phyloP scores from a whole-genome alignment of 2,797 vertebrate species.

The Manis javanica region DNA sequence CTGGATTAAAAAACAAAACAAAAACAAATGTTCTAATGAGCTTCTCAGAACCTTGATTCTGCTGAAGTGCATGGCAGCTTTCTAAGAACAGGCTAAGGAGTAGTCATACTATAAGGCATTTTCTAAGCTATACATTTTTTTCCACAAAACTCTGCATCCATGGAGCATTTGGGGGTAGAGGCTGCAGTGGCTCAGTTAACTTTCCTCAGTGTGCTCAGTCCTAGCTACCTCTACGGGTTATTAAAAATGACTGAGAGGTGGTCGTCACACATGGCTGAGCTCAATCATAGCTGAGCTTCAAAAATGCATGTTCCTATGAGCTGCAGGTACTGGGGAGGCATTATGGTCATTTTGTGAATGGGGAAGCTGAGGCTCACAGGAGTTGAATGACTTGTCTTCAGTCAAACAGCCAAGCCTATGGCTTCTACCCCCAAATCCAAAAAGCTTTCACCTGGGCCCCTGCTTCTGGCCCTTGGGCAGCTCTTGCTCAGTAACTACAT shows the following conservation, averaged over 20 bases:
- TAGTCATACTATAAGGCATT: neutral
- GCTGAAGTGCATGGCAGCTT: neutral
- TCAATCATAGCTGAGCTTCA: neutral
- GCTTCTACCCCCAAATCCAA: neutral
- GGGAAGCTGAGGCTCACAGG: neutral
- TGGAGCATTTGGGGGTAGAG: neutral
- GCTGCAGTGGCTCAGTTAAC: neutral
- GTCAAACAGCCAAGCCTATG: neutral
- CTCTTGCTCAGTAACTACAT: neutral
- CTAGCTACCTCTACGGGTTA: neutral
- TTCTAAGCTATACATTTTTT: neutral
- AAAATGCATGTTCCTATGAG: neutral
- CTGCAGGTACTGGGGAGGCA: neutral
- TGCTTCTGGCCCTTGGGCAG: neutral
- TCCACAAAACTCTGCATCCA: neutral
- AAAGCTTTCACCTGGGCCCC: neutral
- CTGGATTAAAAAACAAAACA: neutral
- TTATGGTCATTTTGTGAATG: neutral
- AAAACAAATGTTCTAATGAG: neutral
- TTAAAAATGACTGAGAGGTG: neutral
- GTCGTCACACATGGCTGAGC: neutral
- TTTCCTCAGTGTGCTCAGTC: neutral
- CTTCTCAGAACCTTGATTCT: neutral
- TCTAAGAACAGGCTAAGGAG: neutral
- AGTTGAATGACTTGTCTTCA: neutral